Conservation (phyloP, 2,888 invertebrate species). For the Cecidostiba fungosa region DNA sequence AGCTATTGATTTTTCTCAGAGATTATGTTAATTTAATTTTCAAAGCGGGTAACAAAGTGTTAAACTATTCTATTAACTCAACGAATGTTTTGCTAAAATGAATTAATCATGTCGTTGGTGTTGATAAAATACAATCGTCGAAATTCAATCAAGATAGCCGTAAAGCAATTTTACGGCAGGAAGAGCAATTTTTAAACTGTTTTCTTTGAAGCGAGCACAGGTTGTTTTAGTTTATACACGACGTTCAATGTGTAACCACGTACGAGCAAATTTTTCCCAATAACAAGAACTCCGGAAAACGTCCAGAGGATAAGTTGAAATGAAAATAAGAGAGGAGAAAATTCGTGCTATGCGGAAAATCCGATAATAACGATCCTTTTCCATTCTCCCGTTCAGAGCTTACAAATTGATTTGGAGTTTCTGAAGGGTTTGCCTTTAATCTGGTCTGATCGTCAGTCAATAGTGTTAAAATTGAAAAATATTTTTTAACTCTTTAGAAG, state of each 20-base stretch:
- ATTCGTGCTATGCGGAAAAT: conserved; percentile 39
- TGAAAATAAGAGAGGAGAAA: conserved; percentile 27
- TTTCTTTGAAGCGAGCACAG: neutral
- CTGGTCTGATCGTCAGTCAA: conserved; percentile 6
- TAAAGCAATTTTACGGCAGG: neutral
- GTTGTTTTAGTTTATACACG: neutral
- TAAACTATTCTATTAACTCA: too few species aligned
- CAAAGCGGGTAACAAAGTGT: too few species aligned
- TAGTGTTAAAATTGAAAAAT: conserved; percentile 41
- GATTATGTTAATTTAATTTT: neutral
- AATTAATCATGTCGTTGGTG: too few species aligned
- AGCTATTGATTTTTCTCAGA: neutral
- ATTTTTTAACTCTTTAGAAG: neutral
- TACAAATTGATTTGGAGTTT: conserved; percentile 55
- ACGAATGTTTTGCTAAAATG: too few species aligned
- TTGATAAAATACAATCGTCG: neutral
- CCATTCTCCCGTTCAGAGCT: conserved; percentile 18
- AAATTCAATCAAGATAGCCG: neutral
- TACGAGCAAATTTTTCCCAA: neutral
- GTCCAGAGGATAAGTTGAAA: conserved; percentile 33
- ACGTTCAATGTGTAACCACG: neutral
- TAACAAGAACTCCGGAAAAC: neutral
- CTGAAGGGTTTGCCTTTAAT: conserved; percentile 45
- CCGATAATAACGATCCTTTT: conserved; percentile 35
- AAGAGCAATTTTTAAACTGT: neutral